phyloP scores from a whole-genome alignment of 2,113 vertebrate species.

The Pseudorhombus dupliciocellatus region DNA sequence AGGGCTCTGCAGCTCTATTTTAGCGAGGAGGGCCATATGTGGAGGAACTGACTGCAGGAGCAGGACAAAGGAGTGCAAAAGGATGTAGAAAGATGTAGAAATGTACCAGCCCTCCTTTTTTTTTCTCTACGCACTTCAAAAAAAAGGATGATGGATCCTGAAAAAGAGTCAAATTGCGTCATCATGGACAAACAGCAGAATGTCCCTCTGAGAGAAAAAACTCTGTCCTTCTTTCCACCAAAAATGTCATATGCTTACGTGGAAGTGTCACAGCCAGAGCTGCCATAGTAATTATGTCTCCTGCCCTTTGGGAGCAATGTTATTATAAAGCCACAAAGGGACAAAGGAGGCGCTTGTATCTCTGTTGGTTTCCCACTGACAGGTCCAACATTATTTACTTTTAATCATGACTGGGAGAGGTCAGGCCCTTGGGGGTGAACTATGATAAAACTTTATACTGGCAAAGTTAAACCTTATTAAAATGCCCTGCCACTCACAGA shows the following conservation, averaged over 20 bases:
- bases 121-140: background rate
- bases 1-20: slow-evolving; percentile 58
- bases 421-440: no score
- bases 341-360: background rate
- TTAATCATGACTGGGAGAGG: background rate
- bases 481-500: no score
- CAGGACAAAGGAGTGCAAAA: slow-evolving; percentile 42
- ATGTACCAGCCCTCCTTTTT: background rate
- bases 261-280: background rate
- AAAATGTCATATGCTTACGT: background rate
- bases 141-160: slow-evolving; percentile 17
- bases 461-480: no score
- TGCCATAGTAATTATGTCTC: background rate
- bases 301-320: slow-evolving; percentile 4
- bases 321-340: background rate
- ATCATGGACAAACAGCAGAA: background rate
- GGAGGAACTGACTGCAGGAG: slow-evolving; percentile 36
- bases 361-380: background rate
- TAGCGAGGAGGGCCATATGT: slow-evolving; percentile 40
- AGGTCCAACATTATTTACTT: background rate
- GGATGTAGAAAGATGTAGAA: background rate
- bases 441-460: no score
- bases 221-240: background rate
- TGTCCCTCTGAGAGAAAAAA: background rate
- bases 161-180: slow-evolving; percentile 5